phyloP scores from a whole-genome alignment of 2,888 invertebrate species.

The Lumbricus terrestris region DNA sequence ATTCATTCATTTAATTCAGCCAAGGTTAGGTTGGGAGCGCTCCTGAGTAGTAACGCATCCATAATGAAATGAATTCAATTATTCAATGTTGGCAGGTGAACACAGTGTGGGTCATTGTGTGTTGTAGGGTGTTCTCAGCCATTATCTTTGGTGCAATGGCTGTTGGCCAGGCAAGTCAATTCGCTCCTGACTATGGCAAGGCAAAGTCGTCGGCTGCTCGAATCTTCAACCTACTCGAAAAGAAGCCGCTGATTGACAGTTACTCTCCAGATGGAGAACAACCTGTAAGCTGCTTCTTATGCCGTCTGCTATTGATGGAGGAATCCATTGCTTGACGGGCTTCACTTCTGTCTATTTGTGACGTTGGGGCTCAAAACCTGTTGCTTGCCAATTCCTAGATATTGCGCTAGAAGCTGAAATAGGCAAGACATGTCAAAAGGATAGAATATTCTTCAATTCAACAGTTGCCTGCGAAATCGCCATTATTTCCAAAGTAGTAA shows the following conservation, averaged over 20 bases:
- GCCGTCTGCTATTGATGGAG: background rate
- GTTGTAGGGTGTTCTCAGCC: slow-evolving; percentile 61
- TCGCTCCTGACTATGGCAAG: slow-evolving; percentile 44
- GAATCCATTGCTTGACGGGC: too few relatives aligned
- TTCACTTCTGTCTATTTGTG: background rate
- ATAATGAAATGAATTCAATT: too few relatives aligned
- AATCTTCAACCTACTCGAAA: slow-evolving; percentile 45
- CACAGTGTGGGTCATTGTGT: background rate
- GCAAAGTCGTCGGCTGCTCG: slow-evolving; percentile 38
- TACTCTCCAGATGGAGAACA: slow-evolving; percentile 44
- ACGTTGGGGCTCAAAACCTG: too few relatives aligned
- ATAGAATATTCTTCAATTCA: too few relatives aligned
- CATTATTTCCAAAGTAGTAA: too few relatives aligned
- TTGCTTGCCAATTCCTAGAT: too few relatives aligned
- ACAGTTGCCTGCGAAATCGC: too few relatives aligned
- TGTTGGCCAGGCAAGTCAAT: slow-evolving; percentile 41
- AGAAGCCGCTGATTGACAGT: slow-evolving; percentile 48
- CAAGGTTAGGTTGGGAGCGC: too few relatives aligned
- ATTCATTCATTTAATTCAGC: background rate
- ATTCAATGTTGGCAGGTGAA: background rate
- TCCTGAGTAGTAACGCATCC: too few relatives aligned
- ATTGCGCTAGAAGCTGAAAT: too few relatives aligned
- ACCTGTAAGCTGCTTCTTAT: slow-evolving; percentile 35
- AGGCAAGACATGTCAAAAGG: too few relatives aligned
- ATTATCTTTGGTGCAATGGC: slow-evolving; percentile 62